Conservation (phyloP, 2,113 vertebrate genomes). For the Zapornia atra region DNA sequence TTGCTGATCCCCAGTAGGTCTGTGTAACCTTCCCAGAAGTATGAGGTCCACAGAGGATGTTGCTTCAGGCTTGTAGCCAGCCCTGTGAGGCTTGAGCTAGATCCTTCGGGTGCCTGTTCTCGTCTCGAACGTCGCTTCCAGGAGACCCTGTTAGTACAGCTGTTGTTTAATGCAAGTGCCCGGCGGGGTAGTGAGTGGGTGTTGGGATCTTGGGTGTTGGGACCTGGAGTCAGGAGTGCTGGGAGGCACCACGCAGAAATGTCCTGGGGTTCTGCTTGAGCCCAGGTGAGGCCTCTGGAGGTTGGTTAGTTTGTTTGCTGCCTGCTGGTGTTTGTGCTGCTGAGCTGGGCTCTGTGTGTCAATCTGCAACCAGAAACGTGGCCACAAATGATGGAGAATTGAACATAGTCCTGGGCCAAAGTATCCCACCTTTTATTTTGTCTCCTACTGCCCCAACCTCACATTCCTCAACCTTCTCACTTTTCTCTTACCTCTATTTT, state of each 20-base stretch:
- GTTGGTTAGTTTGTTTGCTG: neutral
- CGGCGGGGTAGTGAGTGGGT: rapidly evolving
- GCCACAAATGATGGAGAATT: rapidly evolving
- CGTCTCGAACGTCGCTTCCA: neutral
- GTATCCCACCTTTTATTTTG: neutral
- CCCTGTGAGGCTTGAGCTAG: neutral
- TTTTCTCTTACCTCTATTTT: neutral
- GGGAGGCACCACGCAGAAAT: neutral
- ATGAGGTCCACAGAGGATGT: neutral
- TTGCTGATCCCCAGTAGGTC: too few species aligned
- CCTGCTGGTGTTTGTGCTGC: neutral
- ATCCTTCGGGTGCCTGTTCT: neutral
- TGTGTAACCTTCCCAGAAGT: neutral
- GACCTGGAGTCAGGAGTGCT: neutral
- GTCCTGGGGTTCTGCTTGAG: neutral
- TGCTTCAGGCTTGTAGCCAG: neutral
- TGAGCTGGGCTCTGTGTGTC: neutral
- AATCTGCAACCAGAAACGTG: neutral
- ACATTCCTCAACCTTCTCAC: rapidly evolving
- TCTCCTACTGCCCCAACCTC: neutral
- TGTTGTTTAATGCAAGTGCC: neutral
- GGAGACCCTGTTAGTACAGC: neutral
- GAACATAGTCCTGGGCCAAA: neutral
- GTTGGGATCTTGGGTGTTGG: neutral
- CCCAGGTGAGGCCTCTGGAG: neutral